Conservation (phyloP, 2,888 invertebrate genomes). For the Ophioninae sp. region DNA sequence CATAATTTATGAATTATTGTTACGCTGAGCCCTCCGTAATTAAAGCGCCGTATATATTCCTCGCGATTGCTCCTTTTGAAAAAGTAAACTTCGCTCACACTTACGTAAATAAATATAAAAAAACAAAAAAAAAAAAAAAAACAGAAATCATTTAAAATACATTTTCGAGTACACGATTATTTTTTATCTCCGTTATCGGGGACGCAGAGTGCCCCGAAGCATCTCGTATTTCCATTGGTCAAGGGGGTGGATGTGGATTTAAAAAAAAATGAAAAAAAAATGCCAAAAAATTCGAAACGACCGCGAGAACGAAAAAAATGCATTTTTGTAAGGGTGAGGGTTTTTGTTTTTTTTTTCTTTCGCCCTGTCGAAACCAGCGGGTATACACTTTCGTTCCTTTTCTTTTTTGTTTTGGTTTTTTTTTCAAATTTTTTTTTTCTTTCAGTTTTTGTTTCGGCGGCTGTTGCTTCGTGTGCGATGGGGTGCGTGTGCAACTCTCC, state of each 20-base stretch:
- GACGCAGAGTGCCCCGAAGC: slow-evolving; percentile 23
- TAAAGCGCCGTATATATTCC: slow-evolving; percentile 11
- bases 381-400: no score
- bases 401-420: background rate
- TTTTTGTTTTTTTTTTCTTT: no score
- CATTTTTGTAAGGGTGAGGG: background rate
- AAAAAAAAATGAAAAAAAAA: slow-evolving; percentile 8
- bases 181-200: slow-evolving; percentile 44
- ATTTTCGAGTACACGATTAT: slow-evolving; percentile 18
- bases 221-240: slow-evolving; percentile 1
- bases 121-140: no score
- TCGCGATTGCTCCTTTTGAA: slow-evolving; percentile 20
- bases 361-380: background rate
- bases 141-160: background rate
- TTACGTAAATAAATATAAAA: no score
- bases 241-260: background rate
- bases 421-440: background rate
- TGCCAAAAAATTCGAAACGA: background rate
- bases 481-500: slow-evolving; percentile 22
- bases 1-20: slow-evolving; percentile 63
- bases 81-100: background rate
- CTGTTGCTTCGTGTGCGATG: slow-evolving; percentile 7
- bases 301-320: background rate
- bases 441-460: slow-evolving; percentile 22
- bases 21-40: slow-evolving; percentile 19